Evolutionary conservation across 1,140 invertebrate species (phyloP), one percentile per base, ranked within the genome.

Genomic region (Yoshiicerus persimilis): DNA sequence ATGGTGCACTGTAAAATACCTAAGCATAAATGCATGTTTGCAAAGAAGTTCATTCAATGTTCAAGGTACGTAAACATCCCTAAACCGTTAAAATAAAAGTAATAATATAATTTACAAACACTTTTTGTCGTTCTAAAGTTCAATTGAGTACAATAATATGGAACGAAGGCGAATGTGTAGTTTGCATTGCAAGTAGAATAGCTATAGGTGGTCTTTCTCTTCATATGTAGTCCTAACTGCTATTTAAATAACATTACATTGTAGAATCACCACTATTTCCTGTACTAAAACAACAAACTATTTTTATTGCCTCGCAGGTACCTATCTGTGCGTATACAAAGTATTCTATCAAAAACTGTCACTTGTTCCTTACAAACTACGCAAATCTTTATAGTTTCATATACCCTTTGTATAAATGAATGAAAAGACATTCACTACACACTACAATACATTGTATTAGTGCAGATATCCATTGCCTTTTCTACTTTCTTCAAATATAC

Each of bases 101-200:
- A 56, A 56, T 56, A 56, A 56, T 56, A 56, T 16, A 16, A 56
- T 56, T 56, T 56, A n/a, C 20, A 56, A 56, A n/a, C 20, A 56
- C 20, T 56, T 56, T 56, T 56, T 56, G 47, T n/a, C 47, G 3
- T 56, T 56, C 47, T 56, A n/a, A 56, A 56, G 47, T 70, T 27
- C 30, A 70, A 70, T 70, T 70, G 66, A 70, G 66, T 70, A 70
- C 66, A 70, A 70, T 70, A 70, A 70, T 70, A 70, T 70, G 66
- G 66, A 70, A 70, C 66, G 66, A 70, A 70, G 66, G 66, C 66
- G 66, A 70, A 70, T 70, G 66, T 70, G 47, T 56, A 16, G 47
- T n/a, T 56, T 56, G 47, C 47, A 56, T 56, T 56, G n/a, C n/a
- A 56, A 56, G 47, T 56, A 16, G 20, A 16, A 56, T 16, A 56